Percentiles rank a stretch among this genome's conserved stretches.
Conservation (phyloP, 2,113 vertebrate genomes). For the Cyprinodon tularosa region DNA sequence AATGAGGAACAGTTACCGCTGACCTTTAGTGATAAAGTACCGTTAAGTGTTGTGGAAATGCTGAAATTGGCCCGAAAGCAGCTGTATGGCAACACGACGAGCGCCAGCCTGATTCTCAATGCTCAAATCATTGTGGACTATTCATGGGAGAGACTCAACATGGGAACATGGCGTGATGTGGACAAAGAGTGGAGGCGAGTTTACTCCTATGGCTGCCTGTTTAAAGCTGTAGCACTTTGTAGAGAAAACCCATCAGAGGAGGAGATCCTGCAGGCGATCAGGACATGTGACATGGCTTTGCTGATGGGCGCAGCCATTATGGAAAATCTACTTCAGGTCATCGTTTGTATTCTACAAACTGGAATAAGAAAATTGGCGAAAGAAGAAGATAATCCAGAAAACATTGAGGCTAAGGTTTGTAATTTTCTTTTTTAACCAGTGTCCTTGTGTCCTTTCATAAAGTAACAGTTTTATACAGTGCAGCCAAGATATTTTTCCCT, state of each 20-base stretch:
- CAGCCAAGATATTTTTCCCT: not conserved
- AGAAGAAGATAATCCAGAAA: conserved; percentile 38
- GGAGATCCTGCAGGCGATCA: conserved; percentile 75
- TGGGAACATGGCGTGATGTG: conserved; percentile 84
- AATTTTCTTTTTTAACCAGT: not conserved
- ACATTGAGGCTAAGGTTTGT: conserved; percentile 69
- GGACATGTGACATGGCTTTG: conserved; percentile 89
- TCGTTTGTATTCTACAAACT: conserved; percentile 79
- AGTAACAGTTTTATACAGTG: not conserved
- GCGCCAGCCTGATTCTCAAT: conserved; percentile 38
- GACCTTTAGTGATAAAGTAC: conserved; percentile 76
- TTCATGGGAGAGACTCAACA: conserved; percentile 91
- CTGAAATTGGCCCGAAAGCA: conserved; percentile 71
- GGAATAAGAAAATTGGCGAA: conserved; percentile 46
- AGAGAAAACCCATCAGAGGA: conserved; percentile 27
- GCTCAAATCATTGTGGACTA: conserved; percentile 84
- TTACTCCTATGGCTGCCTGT: conserved; percentile 87
- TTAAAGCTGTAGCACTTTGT: conserved; percentile 84
- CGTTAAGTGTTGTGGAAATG: conserved; percentile 67
- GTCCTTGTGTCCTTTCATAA: not conserved
- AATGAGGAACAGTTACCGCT: conserved; percentile 72
- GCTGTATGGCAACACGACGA: conserved; percentile 64
- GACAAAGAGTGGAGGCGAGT: conserved; percentile 88
- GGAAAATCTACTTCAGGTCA: conserved; percentile 80
- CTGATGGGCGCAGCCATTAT: conserved; percentile 89